phyloP scores from a whole-genome alignment of 1,140 invertebrate species.

The Ips typographus region DNA sequence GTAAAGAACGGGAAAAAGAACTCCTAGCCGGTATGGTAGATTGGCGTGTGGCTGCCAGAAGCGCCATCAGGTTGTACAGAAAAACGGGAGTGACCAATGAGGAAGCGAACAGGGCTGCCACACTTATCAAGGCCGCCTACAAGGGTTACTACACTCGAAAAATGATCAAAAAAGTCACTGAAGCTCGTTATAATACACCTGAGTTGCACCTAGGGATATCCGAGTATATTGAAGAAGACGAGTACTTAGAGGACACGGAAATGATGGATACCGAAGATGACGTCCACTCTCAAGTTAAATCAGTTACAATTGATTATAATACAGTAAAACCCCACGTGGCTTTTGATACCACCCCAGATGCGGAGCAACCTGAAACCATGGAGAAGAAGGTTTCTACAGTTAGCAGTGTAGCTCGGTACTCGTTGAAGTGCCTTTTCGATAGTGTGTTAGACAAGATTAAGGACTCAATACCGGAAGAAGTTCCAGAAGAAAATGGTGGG shows the following conservation, averaged over 20 bases:
- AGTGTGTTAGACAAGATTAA: conserved; percentile 4
- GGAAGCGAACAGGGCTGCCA: conserved; percentile 53
- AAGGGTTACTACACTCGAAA: conserved; percentile 52
- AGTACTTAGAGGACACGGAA: not conserved
- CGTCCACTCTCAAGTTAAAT: conserved; percentile 13
- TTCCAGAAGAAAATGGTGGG: not conserved
- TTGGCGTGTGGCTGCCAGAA: conserved; percentile 54
- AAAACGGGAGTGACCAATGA: conserved; percentile 51
- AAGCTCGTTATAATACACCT: not conserved
- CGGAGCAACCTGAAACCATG: not conserved
- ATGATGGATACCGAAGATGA: conserved; percentile 8
- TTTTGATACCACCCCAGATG: conserved; percentile 16
- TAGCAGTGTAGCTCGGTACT: conserved; percentile 20
- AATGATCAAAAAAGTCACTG: conserved; percentile 31
- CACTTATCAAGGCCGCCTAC: conserved; percentile 54
- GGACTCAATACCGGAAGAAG: not conserved
- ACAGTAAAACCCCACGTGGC: conserved; percentile 38
- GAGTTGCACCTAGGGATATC: not conserved
- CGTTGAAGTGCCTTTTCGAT: conserved; percentile 13
- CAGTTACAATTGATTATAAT: conserved; percentile 37
- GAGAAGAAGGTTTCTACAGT: conserved; percentile 9
- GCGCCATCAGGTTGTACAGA: conserved; percentile 53
- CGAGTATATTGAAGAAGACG: not conserved
- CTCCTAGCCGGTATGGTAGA: conserved; percentile 49
- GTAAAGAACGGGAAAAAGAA: conserved; percentile 41